These are phyloP conservation scores for Anabas testudineus DNA, from an alignment of 2,797 vertebrate genomes.

Conservation along the genomic window DNA sequence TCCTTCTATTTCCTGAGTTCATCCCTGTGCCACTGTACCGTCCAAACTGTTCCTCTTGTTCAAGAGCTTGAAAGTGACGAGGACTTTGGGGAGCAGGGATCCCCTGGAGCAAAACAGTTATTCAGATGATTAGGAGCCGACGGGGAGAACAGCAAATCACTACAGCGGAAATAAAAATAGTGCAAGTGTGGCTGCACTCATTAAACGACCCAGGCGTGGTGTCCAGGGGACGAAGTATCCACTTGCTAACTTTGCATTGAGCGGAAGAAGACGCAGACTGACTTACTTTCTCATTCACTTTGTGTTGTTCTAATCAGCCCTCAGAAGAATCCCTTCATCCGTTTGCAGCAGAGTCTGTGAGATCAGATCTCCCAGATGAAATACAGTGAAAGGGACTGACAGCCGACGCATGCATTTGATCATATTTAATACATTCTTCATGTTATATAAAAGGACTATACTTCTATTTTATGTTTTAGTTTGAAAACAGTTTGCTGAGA, in stretches of 20 bases:
- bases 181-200: constrained; percentile 3
- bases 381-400: constrained; percentile 17
- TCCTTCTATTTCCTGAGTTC: constrained; percentile 8
- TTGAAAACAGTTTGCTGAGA: background rate
- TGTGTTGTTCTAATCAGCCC: constrained; percentile 43
- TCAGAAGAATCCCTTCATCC: constrained; percentile 30
- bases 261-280: constrained; percentile 1
- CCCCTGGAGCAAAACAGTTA: constrained; percentile 25
- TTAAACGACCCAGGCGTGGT: background rate
- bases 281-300: constrained; percentile 37
- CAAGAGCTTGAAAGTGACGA: background rate
- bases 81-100: constrained; percentile 51
- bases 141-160: constrained; percentile 16
- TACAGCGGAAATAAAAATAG: constrained; percentile 23
- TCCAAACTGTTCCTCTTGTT: constrained; percentile 5
- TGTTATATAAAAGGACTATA: constrained; percentile 1
- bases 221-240: constrained; percentile 18
- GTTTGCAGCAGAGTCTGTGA: constrained; percentile 13
- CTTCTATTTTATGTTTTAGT: background rate
- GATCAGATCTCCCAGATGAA: constrained; percentile 15
- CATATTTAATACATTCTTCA: constrained; percentile 16
- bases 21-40: background rate
- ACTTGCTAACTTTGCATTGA: constrained; percentile 15
- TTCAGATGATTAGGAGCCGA: constrained; percentile 25
- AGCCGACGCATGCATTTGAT: constrained; percentile 27